These are phyloP conservation scores for Julus scandinavius DNA, from an alignment of 2,888 invertebrate genomes.

Conservation along the genomic window DNA sequence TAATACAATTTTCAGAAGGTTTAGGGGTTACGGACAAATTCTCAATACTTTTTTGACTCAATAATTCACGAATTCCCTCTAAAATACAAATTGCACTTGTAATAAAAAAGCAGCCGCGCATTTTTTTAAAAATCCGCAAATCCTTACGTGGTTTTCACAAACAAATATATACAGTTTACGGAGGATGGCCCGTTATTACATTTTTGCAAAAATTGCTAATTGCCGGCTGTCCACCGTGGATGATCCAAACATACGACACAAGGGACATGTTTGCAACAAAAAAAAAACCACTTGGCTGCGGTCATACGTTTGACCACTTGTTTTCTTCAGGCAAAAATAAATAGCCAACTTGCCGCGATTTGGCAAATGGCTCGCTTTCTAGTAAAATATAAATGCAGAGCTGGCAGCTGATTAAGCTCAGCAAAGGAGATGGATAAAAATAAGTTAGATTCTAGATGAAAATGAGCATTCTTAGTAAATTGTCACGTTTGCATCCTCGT, in stretches of 20 bases:
- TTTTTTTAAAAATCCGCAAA: not conserved
- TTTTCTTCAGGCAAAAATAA: not conserved
- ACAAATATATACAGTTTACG: slow-evolving; percentile 8
- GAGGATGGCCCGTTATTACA: not conserved
- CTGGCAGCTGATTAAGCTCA: slow-evolving; percentile 3
- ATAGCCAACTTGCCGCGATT: not conserved
- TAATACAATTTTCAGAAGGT: too few relatives aligned
- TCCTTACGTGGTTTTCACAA: not conserved
- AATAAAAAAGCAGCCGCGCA: not conserved
- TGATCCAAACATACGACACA: too few relatives aligned
- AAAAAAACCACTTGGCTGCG: not conserved
- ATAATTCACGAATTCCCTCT: not conserved
- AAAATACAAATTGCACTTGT: slow-evolving; percentile 15
- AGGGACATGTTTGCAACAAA: not conserved
- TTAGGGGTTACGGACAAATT: not conserved
- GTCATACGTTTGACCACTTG: not conserved
- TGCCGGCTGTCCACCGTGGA: not conserved
- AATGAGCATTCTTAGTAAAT: slow-evolving; percentile 8
- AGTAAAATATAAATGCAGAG: not conserved
- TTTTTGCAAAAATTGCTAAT: not conserved
- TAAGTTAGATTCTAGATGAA: not conserved
- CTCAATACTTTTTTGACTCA: not conserved
- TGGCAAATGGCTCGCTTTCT: not conserved
- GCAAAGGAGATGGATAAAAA: not conserved
- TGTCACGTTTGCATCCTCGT: not conserved